Conservation (phyloP, 2,113 vertebrate genomes). For the Uria lomvia region DNA sequence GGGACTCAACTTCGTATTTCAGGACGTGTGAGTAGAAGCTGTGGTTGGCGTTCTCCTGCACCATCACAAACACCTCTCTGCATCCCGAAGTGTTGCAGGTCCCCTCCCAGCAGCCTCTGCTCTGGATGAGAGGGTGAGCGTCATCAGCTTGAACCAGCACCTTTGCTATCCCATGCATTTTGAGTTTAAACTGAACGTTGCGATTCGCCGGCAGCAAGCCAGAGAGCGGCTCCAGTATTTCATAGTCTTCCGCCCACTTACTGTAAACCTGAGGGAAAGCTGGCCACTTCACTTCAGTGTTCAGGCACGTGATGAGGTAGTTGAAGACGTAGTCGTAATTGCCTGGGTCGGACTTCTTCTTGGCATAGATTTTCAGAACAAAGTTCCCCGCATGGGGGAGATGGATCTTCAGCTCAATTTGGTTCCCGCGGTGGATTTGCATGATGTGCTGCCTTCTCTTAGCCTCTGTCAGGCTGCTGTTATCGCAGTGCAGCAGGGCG, state of each 20-base stretch:
- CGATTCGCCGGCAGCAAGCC: slow-evolving; percentile 75
- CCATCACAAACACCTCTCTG: slow-evolving; percentile 75
- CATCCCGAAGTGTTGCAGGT: slow-evolving; percentile 76
- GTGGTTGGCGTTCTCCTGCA: slow-evolving; percentile 79
- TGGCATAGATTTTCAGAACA: slow-evolving; percentile 76
- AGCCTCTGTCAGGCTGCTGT: slow-evolving; percentile 53
- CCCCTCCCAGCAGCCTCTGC: slow-evolving; percentile 76
- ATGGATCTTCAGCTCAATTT: slow-evolving; percentile 72
- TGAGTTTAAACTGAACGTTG: slow-evolving; percentile 74
- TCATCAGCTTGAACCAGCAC: slow-evolving; percentile 73
- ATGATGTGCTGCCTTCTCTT: slow-evolving; percentile 68
- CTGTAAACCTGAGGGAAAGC: slow-evolving; percentile 74
- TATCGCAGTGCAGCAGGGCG: slow-evolving; percentile 61
- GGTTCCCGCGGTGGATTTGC: slow-evolving; percentile 61
- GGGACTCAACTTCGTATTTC: slow-evolving; percentile 74
- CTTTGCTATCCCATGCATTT: slow-evolving; percentile 72
- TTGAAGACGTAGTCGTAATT: slow-evolving; percentile 78
- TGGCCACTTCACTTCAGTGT: slow-evolving; percentile 76
- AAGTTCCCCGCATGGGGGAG: slow-evolving; percentile 77
- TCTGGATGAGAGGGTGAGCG: slow-evolving; percentile 63
- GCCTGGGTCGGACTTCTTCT: slow-evolving; percentile 72
- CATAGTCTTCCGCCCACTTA: slow-evolving; percentile 75
- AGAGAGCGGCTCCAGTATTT: slow-evolving; percentile 77
- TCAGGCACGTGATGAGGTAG: slow-evolving; percentile 79
- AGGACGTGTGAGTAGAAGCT: slow-evolving; percentile 75